These are phyloP conservation scores for Osedax fenrisi DNA, from an alignment of 2,888 invertebrate genomes.

Conservation along the genomic window DNA sequence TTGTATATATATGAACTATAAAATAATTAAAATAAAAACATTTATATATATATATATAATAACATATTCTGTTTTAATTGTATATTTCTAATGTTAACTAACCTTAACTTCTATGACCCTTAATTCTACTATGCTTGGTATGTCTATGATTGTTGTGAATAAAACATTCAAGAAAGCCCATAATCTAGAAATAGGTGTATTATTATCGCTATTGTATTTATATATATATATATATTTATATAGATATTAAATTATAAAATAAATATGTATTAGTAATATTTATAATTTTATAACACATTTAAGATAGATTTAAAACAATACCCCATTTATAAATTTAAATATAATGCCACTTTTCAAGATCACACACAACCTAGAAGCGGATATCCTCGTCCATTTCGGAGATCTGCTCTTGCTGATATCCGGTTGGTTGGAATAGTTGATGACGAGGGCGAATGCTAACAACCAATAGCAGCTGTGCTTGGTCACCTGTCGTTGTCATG, in stretches of 20 bases:
- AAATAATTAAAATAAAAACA: too few species aligned
- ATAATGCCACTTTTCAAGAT: neutral
- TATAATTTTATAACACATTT: too few species aligned
- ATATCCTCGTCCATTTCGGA: conserved; percentile 29
- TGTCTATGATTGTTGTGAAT: conserved; percentile 27
- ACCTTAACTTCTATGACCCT: conserved; percentile 21
- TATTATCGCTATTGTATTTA: too few species aligned
- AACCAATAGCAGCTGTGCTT: neutral
- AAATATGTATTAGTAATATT: too few species aligned
- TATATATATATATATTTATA: too few species aligned
- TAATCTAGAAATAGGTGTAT: neutral
- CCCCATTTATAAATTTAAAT: neutral
- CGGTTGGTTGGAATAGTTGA: neutral
- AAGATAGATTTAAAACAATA: too few species aligned
- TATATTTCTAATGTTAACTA: too few species aligned
- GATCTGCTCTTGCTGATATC: conserved; percentile 7
- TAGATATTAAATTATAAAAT: too few species aligned
- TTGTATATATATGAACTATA: too few species aligned
- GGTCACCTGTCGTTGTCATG: neutral
- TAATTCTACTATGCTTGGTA: conserved; percentile 33
- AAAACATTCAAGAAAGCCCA: conserved; percentile 17
- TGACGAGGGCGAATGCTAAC: neutral
- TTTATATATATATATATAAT: too few species aligned
- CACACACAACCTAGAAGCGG: conserved; percentile 31
- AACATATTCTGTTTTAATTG: too few species aligned